Evolutionary conservation across 1,140 invertebrate genomes (phyloP).

Genomic region (Eurytemora carolleeae): DNA sequence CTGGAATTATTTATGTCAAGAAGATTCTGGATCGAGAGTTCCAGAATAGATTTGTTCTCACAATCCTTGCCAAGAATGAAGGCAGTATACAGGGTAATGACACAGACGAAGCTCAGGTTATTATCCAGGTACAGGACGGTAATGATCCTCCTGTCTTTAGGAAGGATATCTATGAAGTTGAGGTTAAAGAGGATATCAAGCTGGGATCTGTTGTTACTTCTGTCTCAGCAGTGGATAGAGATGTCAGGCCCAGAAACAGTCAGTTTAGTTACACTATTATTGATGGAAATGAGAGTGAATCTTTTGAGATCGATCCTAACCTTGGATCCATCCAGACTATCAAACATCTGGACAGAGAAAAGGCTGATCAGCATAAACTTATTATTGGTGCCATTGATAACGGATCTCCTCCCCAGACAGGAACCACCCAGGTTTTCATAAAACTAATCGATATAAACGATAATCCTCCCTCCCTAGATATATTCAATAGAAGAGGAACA

Average conservation of each 20-base stretch:
- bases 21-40: conserved; percentile 67
- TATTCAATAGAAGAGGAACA: conserved; percentile 31
- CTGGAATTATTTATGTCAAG: conserved; percentile 60
- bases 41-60: conserved; percentile 66
- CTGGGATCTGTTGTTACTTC: conserved; percentile 48
- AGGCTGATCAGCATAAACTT: conserved; percentile 46
- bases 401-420: conserved; percentile 63
- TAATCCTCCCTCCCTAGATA: conserved; percentile 35
- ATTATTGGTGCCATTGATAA: conserved; percentile 76
- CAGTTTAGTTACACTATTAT: conserved; percentile 79
- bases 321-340: conserved; percentile 52
- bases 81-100: conserved; percentile 81
- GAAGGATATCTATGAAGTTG: conserved; percentile 46
- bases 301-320: conserved; percentile 33
- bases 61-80: conserved; percentile 79
- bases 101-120: conserved; percentile 79
- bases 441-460: conserved; percentile 70
- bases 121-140: conserved; percentile 77
- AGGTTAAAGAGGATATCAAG: conserved; percentile 50
- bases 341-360: conserved; percentile 57
- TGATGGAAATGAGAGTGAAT: conserved; percentile 52
- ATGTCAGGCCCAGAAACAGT: conserved; percentile 71
- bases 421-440: conserved; percentile 56
- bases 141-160: conserved; percentile 85
- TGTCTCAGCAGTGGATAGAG: conserved; percentile 72